Percentiles rank a stretch among this genome's conserved stretches.
phyloP scores from a whole-genome alignment of 2,888 invertebrate genomes.

The Trachelus stipa region DNA sequence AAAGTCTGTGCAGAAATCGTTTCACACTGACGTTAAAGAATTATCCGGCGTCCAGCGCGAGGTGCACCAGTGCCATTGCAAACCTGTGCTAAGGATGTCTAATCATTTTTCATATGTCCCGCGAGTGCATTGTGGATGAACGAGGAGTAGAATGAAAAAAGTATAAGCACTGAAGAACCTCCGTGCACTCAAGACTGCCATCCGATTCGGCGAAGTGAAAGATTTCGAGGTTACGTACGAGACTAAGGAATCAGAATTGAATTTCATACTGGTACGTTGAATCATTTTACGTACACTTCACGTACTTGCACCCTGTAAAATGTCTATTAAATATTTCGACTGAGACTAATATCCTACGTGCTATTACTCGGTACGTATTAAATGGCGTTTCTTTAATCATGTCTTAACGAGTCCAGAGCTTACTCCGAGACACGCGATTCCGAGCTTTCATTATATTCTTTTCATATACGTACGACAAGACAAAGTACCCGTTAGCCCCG shows the following conservation, averaged over 20 bases:
- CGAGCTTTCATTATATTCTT: neutral
- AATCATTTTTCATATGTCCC: neutral
- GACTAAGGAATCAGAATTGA: neutral
- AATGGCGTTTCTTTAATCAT: neutral
- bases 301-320: neutral
- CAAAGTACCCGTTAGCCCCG: neutral
- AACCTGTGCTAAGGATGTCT: neutral
- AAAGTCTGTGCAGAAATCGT: slow-evolving; percentile 6
- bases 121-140: neutral
- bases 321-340: neutral
- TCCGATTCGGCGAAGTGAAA: neutral
- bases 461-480: slow-evolving; percentile 2
- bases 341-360: neutral
- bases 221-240: neutral
- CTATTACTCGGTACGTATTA: neutral
- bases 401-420: slow-evolving; percentile 1
- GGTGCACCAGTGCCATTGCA: neutral
- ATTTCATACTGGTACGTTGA: neutral
- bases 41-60: slow-evolving; percentile 21
- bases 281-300: neutral
- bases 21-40: slow-evolving; percentile 33
- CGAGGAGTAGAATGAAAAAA: neutral
- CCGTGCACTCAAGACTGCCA: neutral
- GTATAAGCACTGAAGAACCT: neutral
- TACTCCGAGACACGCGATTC: slow-evolving; percentile 6